Evolutionary conservation across 2,113 vertebrate genomes (phyloP).

Genomic region (Neomonachus schauinslandi): DNA sequence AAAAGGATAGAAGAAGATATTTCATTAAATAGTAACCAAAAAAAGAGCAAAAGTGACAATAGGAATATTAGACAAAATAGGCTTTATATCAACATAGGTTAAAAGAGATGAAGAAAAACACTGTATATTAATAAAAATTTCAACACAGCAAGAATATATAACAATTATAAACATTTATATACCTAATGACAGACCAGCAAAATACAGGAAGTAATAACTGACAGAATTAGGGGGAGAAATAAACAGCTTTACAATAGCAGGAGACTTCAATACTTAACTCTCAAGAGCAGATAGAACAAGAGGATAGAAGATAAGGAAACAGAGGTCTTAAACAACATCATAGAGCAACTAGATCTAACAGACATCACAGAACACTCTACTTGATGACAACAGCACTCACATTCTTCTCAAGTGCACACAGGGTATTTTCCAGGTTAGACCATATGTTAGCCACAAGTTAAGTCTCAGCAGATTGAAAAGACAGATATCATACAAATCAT

Average conservation of each 20-base stretch:
- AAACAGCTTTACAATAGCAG: background rate
- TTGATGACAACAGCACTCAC: background rate
- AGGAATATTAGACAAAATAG: background rate
- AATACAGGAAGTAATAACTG: background rate
- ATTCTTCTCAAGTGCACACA: background rate
- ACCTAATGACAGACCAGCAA: background rate
- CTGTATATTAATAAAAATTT: background rate
- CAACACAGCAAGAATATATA: background rate
- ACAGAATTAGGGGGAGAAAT: background rate
- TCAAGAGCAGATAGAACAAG: background rate
- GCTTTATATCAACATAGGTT: background rate
- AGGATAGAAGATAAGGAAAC: background rate
- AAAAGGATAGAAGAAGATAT: background rate
- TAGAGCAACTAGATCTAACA: background rate
- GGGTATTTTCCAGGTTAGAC: background rate
- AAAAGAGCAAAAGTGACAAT: background rate
- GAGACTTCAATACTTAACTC: background rate
- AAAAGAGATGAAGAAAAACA: background rate
- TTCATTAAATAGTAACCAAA: background rate
- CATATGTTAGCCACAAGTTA: background rate
- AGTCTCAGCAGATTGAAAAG: background rate
- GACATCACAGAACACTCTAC: background rate
- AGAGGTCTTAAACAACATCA: background rate
- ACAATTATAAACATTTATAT: background rate
- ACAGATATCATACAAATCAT: background rate